Base-by-base conservation (phyloP, 2,888 invertebrate genomes). In the Dryadula phaetusa region DNA sequence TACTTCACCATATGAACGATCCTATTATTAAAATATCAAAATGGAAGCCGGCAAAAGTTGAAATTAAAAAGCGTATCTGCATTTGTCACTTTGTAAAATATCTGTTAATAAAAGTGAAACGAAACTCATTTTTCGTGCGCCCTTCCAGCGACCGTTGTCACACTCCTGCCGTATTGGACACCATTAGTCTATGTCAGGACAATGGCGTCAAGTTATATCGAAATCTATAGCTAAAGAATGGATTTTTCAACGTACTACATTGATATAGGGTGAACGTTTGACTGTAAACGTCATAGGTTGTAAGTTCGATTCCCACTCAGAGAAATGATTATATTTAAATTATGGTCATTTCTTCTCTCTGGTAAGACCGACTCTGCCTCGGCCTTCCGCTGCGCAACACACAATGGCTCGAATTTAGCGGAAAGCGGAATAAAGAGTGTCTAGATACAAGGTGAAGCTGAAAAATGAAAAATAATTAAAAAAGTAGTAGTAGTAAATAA, bases 121-220 rank as follows among this genome's bases (percentile, higher is more conserved):
- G 60, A 32, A 32, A 32, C 28, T 60, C 60, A 60, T 46, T 60
- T 60, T 44, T 60, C 44, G 18, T 44, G 37, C 54, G 34, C 60
- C 60, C 60, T 60, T 14, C 32, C 1, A 60, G 42, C 44, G 25
- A 60, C 60, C 60, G 60, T 60, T 32, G 60, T 60, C 60, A 44
- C 60, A 44, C 56, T 56, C 40, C 28, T 46, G 46, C 60, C 28
- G 44, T 60, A 60, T 20, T 60, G 60, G 60, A 44, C 28, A 18
- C 60, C 46, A 60, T 60, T 60, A 46, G 28, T 60, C 60, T 60
- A 12, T 28, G 60, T 60, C 60, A 28, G 60, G 44, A 60, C 60
- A 60, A 46, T 60, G 20, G 18, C 8, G 44, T 12, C 16, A 20
- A 22, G 32, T 18, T 60, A 60, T 8, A 46, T 46, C 42, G 60